Base-by-base conservation (phyloP, 2,113 vertebrate genomes). In the Limanda limanda region DNA sequence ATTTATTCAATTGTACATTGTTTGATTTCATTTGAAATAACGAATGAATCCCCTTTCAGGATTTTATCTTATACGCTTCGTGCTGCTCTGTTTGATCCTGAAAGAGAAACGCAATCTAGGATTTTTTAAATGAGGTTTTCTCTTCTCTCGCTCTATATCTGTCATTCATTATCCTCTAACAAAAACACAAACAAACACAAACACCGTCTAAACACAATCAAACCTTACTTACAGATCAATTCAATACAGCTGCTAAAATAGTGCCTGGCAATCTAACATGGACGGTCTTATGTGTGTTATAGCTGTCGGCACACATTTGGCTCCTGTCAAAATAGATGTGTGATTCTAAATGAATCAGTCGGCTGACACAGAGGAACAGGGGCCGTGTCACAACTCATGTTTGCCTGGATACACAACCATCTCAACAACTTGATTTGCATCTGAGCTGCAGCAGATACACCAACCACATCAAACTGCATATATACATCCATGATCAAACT, bases 401-500 rank as follows among this genome's bases (percentile, higher is more conserved):
- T 71, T 37, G 25, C 51, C 51, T 61, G 63, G 64, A 74, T 54
- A 70, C 64, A 54, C 51, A 54, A 54, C 18, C 66, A 31, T 52
- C 20, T 76, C 24, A 47, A 21, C 63, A 47, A 60, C 24, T 70
- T 79, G 35, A 82, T n/a, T 37, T 69, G 45, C 20, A n/a, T 52
- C 25, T 42, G 71, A 82, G 25, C 40, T 27, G 4, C 15, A 63
- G 23, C 63, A 18, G 23, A 54, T 25, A 37, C 63, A 54, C 56
- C 2, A 48, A 42, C 31, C 60, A 75, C 81, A 84, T 86, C 80
- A 87, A 86, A 87, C 74, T 21, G 73, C 80, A 87, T 88, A 25
- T 17, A 65, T 77, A 45, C 64, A 76, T 82, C 11, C 35, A 11
- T 71, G 61, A 87, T 83, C 74, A 76, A 61, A 58, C 70, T 71